Conservation (phyloP, 2,888 invertebrate species). For the Cheilosia pagana region DNA sequence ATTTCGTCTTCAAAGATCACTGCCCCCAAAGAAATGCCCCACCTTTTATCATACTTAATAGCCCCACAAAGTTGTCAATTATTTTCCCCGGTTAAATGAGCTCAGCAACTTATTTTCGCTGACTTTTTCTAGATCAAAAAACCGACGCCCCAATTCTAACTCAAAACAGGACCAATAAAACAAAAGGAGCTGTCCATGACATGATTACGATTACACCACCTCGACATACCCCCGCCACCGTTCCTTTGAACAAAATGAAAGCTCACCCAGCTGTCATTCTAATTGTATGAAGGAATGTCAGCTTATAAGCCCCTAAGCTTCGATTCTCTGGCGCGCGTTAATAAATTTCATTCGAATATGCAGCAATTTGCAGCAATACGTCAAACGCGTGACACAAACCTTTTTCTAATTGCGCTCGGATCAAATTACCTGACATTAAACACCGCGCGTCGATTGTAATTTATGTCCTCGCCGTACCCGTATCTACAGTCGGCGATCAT, state of each 20-base stretch:
- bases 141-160: too few species aligned
- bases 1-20: too few species aligned
- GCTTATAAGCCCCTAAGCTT: not conserved
- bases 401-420: constrained; percentile 56
- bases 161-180: too few species aligned
- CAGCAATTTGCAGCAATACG: constrained; percentile 68
- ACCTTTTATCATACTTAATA: too few species aligned
- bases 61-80: too few species aligned
- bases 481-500: constrained; percentile 24
- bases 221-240: not conserved
- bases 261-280: constrained; percentile 34
- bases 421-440: constrained; percentile 64
- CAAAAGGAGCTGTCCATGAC: constrained; percentile 16
- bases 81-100: too few species aligned
- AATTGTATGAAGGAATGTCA: constrained; percentile 13
- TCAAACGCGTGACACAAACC: constrained; percentile 65
- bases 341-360: constrained; percentile 12
- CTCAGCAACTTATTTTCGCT: too few species aligned
- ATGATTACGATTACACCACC: constrained; percentile 9
- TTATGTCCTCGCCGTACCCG: constrained; percentile 47
- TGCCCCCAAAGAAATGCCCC: too few species aligned
- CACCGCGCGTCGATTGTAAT: constrained; percentile 55
- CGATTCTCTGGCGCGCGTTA: not conserved
- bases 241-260: not conserved
- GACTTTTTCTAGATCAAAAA: too few species aligned